Evolutionary conservation across 92 coral and sea anemone species (phyloP).

Genomic region (Blastomussa wellsi): DNA sequence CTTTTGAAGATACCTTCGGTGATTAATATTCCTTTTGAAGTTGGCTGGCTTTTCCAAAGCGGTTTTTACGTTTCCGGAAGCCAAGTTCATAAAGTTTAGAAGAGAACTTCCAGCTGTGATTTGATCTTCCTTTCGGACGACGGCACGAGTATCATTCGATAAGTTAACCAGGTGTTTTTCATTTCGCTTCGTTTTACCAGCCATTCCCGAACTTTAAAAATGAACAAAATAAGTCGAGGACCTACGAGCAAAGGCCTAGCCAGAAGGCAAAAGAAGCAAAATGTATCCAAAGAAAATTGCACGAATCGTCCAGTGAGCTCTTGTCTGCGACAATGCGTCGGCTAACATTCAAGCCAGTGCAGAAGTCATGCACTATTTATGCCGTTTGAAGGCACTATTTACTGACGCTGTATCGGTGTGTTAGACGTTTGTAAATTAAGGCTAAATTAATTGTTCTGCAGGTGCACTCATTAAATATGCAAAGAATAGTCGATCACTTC

Average conservation of each 20-base stretch:
- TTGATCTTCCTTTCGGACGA: conserved; percentile 71
- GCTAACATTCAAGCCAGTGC: conserved; percentile 8
- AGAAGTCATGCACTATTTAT: conserved; percentile 70
- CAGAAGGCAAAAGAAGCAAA: neutral
- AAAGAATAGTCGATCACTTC: conserved; percentile 26
- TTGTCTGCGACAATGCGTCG: neutral
- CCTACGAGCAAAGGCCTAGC: neutral
- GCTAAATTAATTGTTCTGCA: conserved; percentile 77
- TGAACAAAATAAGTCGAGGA: neutral
- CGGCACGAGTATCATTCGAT: conserved; percentile 47
- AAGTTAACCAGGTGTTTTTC: conserved; percentile 53
- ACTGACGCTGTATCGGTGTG: conserved; percentile 80
- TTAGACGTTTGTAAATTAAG: conserved; percentile 78
- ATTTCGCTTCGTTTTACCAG: conserved; percentile 47
- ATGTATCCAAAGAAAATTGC: neutral
- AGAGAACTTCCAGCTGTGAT: conserved; percentile 85
- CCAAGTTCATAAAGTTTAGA: conserved; percentile 93
- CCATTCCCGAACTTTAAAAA: conserved; percentile 41
- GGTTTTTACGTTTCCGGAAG: conserved; percentile 91
- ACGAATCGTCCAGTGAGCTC: neutral
- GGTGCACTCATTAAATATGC: conserved; percentile 83
- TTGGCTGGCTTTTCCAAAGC: conserved; percentile 98
- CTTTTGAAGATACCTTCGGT: conserved; percentile 93
- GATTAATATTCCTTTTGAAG: conserved; percentile 96
- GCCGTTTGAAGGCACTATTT: conserved; percentile 74